Evolutionary conservation across 2,797 vertebrate species (phyloP).

Genomic region (Thalassophryne amazonica): DNA sequence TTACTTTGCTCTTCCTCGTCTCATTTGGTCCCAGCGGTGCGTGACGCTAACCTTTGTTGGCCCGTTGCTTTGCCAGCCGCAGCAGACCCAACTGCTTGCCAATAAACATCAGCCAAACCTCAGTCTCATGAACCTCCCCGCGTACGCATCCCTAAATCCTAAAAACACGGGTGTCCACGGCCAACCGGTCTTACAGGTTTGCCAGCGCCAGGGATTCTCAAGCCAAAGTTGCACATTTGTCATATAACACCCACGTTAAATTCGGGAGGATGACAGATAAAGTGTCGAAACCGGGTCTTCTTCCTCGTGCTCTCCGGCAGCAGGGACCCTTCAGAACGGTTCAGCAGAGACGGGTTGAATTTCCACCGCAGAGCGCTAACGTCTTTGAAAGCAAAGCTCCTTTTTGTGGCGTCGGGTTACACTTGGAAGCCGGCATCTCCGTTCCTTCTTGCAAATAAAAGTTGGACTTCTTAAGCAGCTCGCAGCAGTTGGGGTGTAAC

Average conservation of each 20-base stretch:
- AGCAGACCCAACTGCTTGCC: constrained; percentile 36
- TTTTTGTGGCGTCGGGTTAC: constrained; percentile 64
- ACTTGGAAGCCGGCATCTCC: constrained; percentile 37
- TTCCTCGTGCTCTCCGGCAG: constrained; percentile 8
- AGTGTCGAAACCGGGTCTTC: constrained; percentile 17
- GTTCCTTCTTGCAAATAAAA: constrained; percentile 48
- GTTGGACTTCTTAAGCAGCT: constrained; percentile 38
- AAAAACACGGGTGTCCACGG: constrained; percentile 52
- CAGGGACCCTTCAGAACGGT: constrained; percentile 24
- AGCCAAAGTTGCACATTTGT: constrained; percentile 16
- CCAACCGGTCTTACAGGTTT: constrained; percentile 11
- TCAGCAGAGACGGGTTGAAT: constrained; percentile 40
- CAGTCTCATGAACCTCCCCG: constrained; percentile 50
- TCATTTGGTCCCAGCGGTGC: constrained; percentile 14
- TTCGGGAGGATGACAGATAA: constrained; percentile 29
- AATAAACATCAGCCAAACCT: constrained; percentile 53
- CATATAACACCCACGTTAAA: constrained; percentile 8
- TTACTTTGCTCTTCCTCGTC: constrained; percentile 15
- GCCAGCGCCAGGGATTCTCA: constrained; percentile 10
- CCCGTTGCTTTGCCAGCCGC: constrained; percentile 25
- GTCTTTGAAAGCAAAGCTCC: constrained; percentile 51
- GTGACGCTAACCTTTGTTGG: constrained; percentile 51
- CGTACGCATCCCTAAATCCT: constrained; percentile 37
- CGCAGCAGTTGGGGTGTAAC: constrained; percentile 60
- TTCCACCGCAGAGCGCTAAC: constrained; percentile 50